phyloP scores from a whole-genome alignment of 2,113 vertebrate genomes.

The Podarcis muralis region DNA sequence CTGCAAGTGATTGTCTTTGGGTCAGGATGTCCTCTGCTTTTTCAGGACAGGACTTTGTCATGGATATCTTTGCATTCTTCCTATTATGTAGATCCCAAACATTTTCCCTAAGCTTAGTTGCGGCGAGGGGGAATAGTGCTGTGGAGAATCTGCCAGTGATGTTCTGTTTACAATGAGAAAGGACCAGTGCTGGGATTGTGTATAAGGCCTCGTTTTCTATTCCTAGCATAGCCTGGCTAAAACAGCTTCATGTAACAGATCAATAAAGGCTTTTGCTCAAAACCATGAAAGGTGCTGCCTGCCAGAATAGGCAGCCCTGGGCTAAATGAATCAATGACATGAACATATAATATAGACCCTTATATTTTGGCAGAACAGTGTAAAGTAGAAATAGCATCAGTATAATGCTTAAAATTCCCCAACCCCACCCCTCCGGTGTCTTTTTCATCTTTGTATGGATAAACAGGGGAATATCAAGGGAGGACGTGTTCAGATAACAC shows the following conservation, averaged over 20 bases:
- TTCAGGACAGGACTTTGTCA: neutral
- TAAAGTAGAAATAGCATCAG: neutral
- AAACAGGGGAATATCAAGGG: neutral
- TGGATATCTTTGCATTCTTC: neutral
- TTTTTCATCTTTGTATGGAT: neutral
- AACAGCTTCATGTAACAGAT: neutral
- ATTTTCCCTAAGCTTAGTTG: neutral
- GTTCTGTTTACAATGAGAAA: neutral
- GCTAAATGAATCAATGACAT: neutral
- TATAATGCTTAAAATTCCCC: neutral
- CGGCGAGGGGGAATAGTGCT: neutral
- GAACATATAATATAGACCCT: neutral
- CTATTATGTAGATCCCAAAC: neutral
- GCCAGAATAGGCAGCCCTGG: neutral
- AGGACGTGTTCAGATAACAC: rapidly evolving
- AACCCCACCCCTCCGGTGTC: no score
- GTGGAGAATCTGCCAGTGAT: rapidly evolving
- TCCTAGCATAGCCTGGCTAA: neutral
- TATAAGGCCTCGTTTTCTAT: neutral
- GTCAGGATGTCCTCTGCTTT: neutral
- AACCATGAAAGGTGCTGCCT: neutral
- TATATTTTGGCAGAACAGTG: neutral
- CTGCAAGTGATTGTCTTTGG: neutral
- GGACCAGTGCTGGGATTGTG: neutral
- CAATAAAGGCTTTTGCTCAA: neutral